These are phyloP conservation scores for Machimus rusticus DNA, from an alignment of 2,888 invertebrate genomes.

Conservation along the genomic window DNA sequence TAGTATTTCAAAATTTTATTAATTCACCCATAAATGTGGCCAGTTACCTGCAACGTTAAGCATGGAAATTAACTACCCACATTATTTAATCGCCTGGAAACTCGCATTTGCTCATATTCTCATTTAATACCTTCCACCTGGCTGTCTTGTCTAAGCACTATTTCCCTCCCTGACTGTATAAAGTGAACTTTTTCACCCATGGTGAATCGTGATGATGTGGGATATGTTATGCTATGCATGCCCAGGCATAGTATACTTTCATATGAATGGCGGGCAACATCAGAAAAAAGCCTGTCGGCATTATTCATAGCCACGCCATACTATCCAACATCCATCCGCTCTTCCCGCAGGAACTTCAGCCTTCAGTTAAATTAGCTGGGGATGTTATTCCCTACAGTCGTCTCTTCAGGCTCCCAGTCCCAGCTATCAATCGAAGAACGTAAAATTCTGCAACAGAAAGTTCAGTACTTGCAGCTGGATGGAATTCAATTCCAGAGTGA, in stretches of 20 bases:
- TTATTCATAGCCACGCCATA: not conserved
- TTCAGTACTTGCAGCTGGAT: not conserved
- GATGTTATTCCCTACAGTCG: not conserved
- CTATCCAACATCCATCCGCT: not conserved
- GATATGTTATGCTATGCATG: not conserved
- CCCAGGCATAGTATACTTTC: not conserved
- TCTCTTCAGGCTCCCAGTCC: not conserved
- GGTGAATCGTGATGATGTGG: not conserved
- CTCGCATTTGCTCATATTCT: not conserved
- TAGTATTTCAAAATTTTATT: not conserved
- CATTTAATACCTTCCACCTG: not conserved
- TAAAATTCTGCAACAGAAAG: not conserved
- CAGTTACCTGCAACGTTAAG: not conserved
- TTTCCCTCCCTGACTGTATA: not conserved
- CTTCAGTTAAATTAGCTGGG: not conserved
- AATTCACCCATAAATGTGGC: not conserved
- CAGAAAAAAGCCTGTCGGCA: slow-evolving; percentile 9
- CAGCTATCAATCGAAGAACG: not conserved
- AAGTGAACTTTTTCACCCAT: not conserved
- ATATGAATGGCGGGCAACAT: slow-evolving; percentile 6
- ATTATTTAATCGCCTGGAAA: not conserved
- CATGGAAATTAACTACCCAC: not conserved
- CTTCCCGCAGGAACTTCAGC: not conserved
- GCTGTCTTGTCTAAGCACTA: not conserved
- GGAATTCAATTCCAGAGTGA: not conserved